phyloP scores from a whole-genome alignment of 2,797 vertebrate species.

The Labroides dimidiatus region DNA sequence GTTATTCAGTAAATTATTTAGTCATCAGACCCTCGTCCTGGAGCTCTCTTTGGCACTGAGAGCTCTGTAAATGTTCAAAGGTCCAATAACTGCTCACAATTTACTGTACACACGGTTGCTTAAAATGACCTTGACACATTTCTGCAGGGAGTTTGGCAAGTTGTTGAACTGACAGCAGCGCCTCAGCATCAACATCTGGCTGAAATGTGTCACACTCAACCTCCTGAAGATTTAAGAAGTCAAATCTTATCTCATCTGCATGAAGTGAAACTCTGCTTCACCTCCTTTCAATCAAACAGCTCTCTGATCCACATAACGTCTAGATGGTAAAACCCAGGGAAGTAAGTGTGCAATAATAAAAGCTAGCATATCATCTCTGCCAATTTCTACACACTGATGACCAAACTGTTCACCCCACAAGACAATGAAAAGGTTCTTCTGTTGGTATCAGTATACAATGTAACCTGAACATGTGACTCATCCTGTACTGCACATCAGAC shows the following conservation, averaged over 20 bases:
- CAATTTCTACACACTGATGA: too few species aligned
- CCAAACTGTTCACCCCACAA: too few species aligned
- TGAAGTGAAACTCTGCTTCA: neutral
- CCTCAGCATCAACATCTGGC: neutral
- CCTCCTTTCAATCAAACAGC: neutral
- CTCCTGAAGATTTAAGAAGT: neutral
- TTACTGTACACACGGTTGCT: neutral
- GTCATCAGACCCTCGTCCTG: constrained; percentile 31
- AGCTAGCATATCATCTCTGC: too few species aligned
- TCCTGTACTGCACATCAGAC: too few species aligned
- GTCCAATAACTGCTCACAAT: constrained; percentile 2
- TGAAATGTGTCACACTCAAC: neutral
- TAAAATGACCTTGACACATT: neutral
- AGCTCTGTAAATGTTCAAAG: constrained; percentile 8
- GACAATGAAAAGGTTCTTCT: too few species aligned
- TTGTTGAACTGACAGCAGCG: neutral
- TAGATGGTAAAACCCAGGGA: neutral
- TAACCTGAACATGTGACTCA: too few species aligned
- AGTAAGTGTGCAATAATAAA: too few species aligned
- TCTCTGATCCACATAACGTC: neutral
- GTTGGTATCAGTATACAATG: too few species aligned
- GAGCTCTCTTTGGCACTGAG: constrained; percentile 13
- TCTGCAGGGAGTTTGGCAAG: neutral
- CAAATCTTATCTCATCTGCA: neutral
- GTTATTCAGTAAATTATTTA: constrained; percentile 45